Conservation (phyloP, 2,888 invertebrate species). For the Machimus atricapillus region DNA sequence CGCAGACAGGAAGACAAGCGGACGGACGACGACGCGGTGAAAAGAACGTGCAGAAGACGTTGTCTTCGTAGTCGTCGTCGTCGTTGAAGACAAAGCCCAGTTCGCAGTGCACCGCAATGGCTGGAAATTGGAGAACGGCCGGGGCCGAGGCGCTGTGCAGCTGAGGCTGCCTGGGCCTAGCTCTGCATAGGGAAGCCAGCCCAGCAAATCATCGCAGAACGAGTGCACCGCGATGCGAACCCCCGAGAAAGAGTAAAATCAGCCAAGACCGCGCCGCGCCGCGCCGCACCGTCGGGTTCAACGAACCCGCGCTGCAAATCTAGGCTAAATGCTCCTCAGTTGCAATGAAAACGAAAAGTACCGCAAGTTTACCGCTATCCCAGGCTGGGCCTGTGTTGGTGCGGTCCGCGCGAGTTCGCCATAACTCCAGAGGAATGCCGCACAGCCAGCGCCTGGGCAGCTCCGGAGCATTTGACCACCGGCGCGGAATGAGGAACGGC, state of each 20-base stretch:
- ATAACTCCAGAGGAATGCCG: not conserved
- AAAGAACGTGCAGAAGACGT: not conserved
- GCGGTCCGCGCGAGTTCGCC: not conserved
- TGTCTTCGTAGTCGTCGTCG: too few species aligned
- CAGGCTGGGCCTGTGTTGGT: not conserved
- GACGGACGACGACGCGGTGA: not conserved
- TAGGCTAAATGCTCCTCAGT: constrained; percentile 63
- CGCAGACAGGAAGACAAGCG: not conserved
- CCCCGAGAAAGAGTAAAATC: constrained; percentile 43
- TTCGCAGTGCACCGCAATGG: not conserved
- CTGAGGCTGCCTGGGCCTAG: not conserved
- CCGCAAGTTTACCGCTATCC: constrained; percentile 63
- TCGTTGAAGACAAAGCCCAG: not conserved
- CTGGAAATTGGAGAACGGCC: not conserved
- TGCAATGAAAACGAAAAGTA: constrained; percentile 65
- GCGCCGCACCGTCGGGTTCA: constrained; percentile 53
- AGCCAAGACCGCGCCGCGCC: constrained; percentile 18
- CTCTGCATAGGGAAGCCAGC: not conserved
- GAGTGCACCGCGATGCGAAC: not conserved
- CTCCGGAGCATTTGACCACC: not conserved
- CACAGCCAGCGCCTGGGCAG: not conserved
- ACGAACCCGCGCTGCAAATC: constrained; percentile 61
- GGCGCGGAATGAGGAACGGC: not conserved
- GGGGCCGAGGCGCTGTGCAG: not conserved
- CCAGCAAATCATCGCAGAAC: not conserved